These are phyloP conservation scores for Myxocyprinus asiaticus DNA, from an alignment of 2,113 vertebrate genomes.

Conservation along the genomic window DNA sequence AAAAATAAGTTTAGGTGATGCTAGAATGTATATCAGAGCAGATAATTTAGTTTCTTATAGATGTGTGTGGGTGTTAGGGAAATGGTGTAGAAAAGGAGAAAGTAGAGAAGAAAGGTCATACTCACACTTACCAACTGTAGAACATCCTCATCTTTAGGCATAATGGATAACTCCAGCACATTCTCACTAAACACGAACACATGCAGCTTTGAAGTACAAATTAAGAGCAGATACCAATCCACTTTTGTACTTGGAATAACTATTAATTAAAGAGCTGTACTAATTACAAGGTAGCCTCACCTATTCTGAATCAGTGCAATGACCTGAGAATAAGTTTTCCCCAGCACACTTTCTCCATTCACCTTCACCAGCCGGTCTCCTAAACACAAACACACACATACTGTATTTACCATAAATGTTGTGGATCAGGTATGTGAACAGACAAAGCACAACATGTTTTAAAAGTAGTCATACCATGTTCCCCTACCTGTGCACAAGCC, in stretches of 20 bases:
- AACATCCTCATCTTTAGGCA: slow-evolving; percentile 96
- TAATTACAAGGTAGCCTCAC: slow-evolving; percentile 64
- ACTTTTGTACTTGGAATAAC: neutral
- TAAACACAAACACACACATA: slow-evolving; percentile 60
- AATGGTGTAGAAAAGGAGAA: slow-evolving; percentile 37
- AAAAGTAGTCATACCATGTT: neutral
- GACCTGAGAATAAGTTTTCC: slow-evolving; percentile 96
- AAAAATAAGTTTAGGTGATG: slow-evolving; percentile 9
- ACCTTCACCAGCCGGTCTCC: slow-evolving; percentile 95
- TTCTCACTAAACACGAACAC: slow-evolving; percentile 75
- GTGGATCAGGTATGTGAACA: neutral
- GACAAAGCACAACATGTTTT: neutral
- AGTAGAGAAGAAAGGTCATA: slow-evolving; percentile 65
- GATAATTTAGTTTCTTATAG: neutral
- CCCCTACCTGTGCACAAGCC: slow-evolving; percentile 87
- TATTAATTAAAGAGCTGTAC: no score
- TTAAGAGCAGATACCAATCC: neutral
- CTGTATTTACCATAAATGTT: neutral
- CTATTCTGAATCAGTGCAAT: slow-evolving; percentile 95
- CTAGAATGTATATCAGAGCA: neutral
- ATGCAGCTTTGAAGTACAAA: slow-evolving; percentile 7
- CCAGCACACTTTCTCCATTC: slow-evolving; percentile 89
- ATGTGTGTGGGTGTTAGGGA: neutral
- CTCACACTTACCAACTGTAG: slow-evolving; percentile 94
- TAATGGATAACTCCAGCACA: slow-evolving; percentile 90